Evolutionary conservation across 2,888 invertebrate genomes (phyloP).

Genomic region (Tinea trinotella): DNA sequence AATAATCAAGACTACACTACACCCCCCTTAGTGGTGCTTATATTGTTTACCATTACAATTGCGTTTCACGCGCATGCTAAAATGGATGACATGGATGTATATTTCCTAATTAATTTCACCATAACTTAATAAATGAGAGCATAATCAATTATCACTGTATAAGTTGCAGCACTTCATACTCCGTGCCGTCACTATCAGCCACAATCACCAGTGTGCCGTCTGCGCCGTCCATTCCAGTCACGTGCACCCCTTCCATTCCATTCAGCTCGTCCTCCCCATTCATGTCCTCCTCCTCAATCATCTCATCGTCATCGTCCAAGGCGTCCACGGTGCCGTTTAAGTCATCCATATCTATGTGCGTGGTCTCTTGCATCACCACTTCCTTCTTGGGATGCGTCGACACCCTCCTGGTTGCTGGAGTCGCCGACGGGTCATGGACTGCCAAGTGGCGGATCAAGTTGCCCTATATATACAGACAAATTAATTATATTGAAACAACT

Average conservation of each 20-base stretch:
- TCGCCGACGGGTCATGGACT: slow-evolving; percentile 82
- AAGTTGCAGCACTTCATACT: slow-evolving; percentile 92
- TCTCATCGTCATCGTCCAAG: slow-evolving; percentile 68
- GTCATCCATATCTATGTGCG: slow-evolving; percentile 63
- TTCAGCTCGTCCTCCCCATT: slow-evolving; percentile 36
- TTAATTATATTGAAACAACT: neutral
- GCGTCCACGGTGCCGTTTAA: slow-evolving; percentile 84
- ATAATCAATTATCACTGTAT: too few species aligned
- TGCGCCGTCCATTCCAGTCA: slow-evolving; percentile 40
- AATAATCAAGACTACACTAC: too few species aligned
- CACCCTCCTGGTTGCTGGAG: too few species aligned
- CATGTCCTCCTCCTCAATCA: slow-evolving; percentile 32
- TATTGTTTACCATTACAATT: too few species aligned
- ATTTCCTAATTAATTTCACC: too few species aligned
- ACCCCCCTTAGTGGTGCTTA: too few species aligned
- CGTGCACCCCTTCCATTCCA: slow-evolving; percentile 31
- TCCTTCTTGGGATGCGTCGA: slow-evolving; percentile 63
- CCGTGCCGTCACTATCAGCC: slow-evolving; percentile 73
- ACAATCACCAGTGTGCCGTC: slow-evolving; percentile 18
- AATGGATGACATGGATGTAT: too few species aligned
- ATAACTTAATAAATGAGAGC: too few species aligned
- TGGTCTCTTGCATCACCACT: neutral
- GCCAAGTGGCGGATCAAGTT: slow-evolving; percentile 94
- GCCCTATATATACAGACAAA: slow-evolving; percentile 72
- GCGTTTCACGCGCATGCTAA: too few species aligned